A percentile compares a stretch with the other conserved stretches of the same genome.
These are phyloP conservation scores for cattle (Bos taurus) DNA, from an alignment of 2,113 vertebrate genomes.

Conservation along the genomic window ARS-UCD2.0 NC_082638.1:8578501-8579000, in stretches of 20 bases:
- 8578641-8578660: slow-evolving; percentile 69
- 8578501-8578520: neutral
- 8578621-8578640: slow-evolving; percentile 45
- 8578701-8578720: no score
- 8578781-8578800: slow-evolving; percentile 62
- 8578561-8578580: neutral
- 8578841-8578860: slow-evolving; percentile 72
- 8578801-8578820: slow-evolving; percentile 56
- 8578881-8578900: slow-evolving; percentile 29
- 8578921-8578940: slow-evolving; percentile 22
- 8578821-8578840: slow-evolving; percentile 60
- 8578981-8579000: slow-evolving; percentile 73
- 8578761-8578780: slow-evolving; percentile 51
- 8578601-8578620: slow-evolving; percentile 33
- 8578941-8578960: slow-evolving; percentile 64
- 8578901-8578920: slow-evolving; percentile 12
- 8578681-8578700: neutral
- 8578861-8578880: slow-evolving; percentile 67
- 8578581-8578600: slow-evolving; percentile 31
- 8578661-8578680: slow-evolving; percentile 66
- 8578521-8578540: neutral
- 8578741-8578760: slow-evolving; percentile 69
- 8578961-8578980: slow-evolving; percentile 70
- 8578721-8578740: slow-evolving; percentile 2
- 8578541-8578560: neutral